Evolutionary conservation across 1,140 invertebrate species (phyloP).

Genomic region (Cydia fagiglandana): DNA sequence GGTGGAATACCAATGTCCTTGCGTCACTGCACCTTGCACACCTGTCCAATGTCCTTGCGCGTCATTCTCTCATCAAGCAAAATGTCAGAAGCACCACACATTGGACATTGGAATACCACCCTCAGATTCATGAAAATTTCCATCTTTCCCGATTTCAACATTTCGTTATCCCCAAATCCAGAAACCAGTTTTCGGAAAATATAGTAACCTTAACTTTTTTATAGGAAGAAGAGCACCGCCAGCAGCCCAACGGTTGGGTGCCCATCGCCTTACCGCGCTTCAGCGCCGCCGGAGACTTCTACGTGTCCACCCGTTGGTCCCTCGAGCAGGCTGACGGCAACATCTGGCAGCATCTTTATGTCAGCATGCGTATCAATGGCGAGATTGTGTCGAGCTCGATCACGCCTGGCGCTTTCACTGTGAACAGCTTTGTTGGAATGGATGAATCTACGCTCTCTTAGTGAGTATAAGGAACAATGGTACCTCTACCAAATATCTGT

Average conservation of each 20-base stretch:
- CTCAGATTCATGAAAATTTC: no score
- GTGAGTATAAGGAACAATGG: constrained; percentile 45
- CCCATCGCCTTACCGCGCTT: constrained; percentile 66
- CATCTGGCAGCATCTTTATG: constrained; percentile 71
- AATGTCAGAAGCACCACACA: no score
- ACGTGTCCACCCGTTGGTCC: constrained; percentile 66
- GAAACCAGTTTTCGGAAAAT: background rate
- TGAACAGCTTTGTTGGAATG: constrained; percentile 71
- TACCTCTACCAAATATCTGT: no score
- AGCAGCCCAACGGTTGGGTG: constrained; percentile 72
- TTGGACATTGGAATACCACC: no score
- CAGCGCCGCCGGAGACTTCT: constrained; percentile 58
- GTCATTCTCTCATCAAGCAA: no score
- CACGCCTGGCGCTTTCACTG: constrained; percentile 74
- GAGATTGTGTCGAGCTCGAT: constrained; percentile 51
- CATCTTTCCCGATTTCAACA: background rate
- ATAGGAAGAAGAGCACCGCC: constrained; percentile 60
- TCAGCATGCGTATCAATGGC: constrained; percentile 63
- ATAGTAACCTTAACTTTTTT: background rate
- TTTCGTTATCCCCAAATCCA: background rate
- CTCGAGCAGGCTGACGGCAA: constrained; percentile 51
- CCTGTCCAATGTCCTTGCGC: no score
- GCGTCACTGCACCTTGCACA: no score
- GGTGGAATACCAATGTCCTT: no score
- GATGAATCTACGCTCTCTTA: constrained; percentile 58